Evolutionary conservation across 2,888 invertebrate genomes (phyloP), one percentile per base, ranked within the genome.

Genomic region (Aelia acuminata): DNA sequence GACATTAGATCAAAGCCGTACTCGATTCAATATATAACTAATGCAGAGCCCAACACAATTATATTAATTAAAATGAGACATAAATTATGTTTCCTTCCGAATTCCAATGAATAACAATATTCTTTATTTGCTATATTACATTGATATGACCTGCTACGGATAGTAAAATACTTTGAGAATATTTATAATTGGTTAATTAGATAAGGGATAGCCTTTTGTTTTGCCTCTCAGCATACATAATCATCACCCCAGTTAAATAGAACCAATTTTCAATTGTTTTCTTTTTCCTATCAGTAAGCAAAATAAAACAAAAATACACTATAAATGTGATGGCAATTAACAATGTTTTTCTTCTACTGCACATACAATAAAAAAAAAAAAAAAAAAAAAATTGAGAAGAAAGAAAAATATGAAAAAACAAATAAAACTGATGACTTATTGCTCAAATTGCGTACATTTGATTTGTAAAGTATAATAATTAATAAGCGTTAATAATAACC

Each of bases 391-490:
- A 35, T 18, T 31, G 35, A 35, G 35, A 70, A 35, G 35, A 70
- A 70, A 35, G 35, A 70, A 70, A 70, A 70, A 70, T 70, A 31
- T 35, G 63, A 35, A 20, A 70, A 70, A 70, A 35, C 35, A 70
- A 35, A 70, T 35, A 70, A 70, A 70, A 70, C 18, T 0, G 63
- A 70, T 70, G n/a, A 70, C 18, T 57, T 57, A 70, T 31, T 20
- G 35, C 63, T 63, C 20, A 70, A 70, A 20, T 70, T 31, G 18
- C 15, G 26, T 35, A 35, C 35, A 20, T 35, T 13, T 57, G 57
- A 26, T 13, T 26, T 57, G 57, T 57, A 57, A 26, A 57, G n/a
- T n/a, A 53, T 13, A 13, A 57, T 57, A 57, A 57, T 57, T n/a
- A 57, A 8, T 35, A 35, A 70, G 63, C 35, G 35, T 8, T 26